These are phyloP conservation scores for Emydura subglobosa DNA, from an alignment of 2,113 vertebrate species.

Conservation along the genomic window DNA sequence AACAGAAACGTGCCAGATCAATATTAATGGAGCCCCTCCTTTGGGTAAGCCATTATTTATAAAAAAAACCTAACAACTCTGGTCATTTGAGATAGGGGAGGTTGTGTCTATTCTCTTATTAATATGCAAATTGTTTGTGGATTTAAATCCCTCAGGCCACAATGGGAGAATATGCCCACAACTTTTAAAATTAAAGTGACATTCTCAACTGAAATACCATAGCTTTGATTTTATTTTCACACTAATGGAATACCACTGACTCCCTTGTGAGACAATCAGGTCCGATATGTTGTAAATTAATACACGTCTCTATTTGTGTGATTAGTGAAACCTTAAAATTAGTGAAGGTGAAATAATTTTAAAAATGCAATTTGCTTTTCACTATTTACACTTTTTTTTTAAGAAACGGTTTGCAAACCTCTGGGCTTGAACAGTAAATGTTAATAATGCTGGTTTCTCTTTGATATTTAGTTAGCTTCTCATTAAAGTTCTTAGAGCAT, in stretches of 20 bases:
- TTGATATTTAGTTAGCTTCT: neutral
- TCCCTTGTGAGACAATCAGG: neutral
- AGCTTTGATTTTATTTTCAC: neutral
- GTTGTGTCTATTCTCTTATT: conserved; percentile 12
- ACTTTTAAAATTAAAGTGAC: conserved; percentile 40
- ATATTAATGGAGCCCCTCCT: conserved; percentile 30
- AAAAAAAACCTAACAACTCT: conserved; percentile 44
- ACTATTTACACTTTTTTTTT: neutral
- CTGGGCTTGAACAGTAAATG: neutral
- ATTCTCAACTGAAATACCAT: neutral
- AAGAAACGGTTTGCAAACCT: neutral
- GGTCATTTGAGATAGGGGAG: conserved; percentile 22
- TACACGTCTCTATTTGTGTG: neutral
- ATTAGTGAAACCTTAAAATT: neutral
- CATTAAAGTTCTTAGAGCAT: neutral
- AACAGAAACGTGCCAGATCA: conserved; percentile 11
- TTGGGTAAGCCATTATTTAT: neutral
- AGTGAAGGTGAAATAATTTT: neutral
- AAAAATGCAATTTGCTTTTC: neutral
- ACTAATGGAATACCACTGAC: neutral
- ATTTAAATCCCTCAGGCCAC: conserved; percentile 14
- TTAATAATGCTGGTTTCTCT: neutral
- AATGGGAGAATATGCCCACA: conserved; percentile 23
- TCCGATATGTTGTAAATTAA: neutral
- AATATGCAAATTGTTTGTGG: conserved; percentile 39